These are phyloP conservation scores for Amblyornis subalaris DNA, from an alignment of 2,113 vertebrate genomes.

Conservation along the genomic window DNA sequence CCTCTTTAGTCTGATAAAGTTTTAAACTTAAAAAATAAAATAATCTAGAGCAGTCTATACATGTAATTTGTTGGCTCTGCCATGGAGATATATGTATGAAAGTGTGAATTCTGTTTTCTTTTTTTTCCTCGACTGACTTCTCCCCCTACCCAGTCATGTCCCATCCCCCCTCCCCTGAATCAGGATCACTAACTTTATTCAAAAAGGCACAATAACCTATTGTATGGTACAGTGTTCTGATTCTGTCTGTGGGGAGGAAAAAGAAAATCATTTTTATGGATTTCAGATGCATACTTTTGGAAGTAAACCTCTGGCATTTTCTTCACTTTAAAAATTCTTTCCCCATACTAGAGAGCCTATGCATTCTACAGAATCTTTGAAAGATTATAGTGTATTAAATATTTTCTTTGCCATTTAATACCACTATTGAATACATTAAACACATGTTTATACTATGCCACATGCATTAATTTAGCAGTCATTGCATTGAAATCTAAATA, in stretches of 20 bases:
- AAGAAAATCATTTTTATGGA: conserved; percentile 49
- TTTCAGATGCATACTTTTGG: conserved; percentile 51
- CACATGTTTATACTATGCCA: neutral
- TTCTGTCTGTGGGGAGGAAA: conserved; percentile 53
- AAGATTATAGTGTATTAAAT: conserved; percentile 34
- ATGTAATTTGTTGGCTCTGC: conserved; percentile 41
- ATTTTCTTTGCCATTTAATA: conserved; percentile 45
- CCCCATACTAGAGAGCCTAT: neutral
- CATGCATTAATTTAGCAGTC: conserved; percentile 44
- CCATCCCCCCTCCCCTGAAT: neutral
- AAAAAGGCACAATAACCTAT: conserved; percentile 68
- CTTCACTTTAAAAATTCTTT: conserved; percentile 61
- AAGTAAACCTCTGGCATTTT: conserved; percentile 54
- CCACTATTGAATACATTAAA: conserved; percentile 34
- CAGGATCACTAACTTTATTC: conserved; percentile 56
- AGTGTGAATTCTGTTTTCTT: conserved; percentile 37
- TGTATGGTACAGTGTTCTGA: conserved; percentile 60
- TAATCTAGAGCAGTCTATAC: conserved; percentile 47
- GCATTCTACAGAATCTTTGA: conserved; percentile 38
- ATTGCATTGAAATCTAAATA: conserved; percentile 6
- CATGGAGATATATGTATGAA: conserved; percentile 38
- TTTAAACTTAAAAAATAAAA: conserved; percentile 35
- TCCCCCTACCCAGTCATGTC: neutral
- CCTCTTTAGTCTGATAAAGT: conserved; percentile 55
- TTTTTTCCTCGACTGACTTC: conserved; percentile 11